Conservation (phyloP, 2,888 invertebrate species). For the Sesia bembeciformis region DNA sequence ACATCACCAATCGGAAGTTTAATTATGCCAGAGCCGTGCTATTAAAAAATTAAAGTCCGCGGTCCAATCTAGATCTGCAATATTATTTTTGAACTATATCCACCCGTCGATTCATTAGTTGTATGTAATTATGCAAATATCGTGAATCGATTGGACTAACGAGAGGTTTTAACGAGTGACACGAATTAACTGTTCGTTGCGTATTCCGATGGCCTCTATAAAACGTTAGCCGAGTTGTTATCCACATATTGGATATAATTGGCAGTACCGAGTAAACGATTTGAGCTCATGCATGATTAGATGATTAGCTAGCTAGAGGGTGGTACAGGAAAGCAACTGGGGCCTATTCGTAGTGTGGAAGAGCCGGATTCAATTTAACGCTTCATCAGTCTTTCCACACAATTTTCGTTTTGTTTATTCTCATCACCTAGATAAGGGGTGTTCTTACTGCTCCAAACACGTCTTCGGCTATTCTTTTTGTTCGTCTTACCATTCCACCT, state of each 20-base stretch:
- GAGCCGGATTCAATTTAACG: too few species aligned
- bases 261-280: background rate
- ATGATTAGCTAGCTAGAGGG: background rate
- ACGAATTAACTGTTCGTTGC: conserved; percentile 43
- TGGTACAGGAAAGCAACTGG: background rate
- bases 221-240: conserved; percentile 6
- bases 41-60: too few species aligned
- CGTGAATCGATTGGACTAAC: conserved; percentile 27
- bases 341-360: too few species aligned
- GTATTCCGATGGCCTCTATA: conserved; percentile 22
- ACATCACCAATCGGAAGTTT: too few species aligned
- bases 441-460: too few species aligned
- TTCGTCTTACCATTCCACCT: too few species aligned
- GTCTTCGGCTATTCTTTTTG: too few species aligned
- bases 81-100: conserved; percentile 22
- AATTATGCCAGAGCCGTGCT: too few species aligned
- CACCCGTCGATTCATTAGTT: conserved; percentile 42
- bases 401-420: too few species aligned
- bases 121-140: conserved; percentile 62
- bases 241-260: background rate
- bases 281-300: background rate
- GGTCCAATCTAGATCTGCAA: too few species aligned
- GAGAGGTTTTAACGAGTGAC: conserved; percentile 40
- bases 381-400: too few species aligned
- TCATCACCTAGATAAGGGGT: too few species aligned